Evolutionary conservation across 2,113 vertebrate genomes (phyloP).

Genomic region (Hydrolagus affinis): DNA sequence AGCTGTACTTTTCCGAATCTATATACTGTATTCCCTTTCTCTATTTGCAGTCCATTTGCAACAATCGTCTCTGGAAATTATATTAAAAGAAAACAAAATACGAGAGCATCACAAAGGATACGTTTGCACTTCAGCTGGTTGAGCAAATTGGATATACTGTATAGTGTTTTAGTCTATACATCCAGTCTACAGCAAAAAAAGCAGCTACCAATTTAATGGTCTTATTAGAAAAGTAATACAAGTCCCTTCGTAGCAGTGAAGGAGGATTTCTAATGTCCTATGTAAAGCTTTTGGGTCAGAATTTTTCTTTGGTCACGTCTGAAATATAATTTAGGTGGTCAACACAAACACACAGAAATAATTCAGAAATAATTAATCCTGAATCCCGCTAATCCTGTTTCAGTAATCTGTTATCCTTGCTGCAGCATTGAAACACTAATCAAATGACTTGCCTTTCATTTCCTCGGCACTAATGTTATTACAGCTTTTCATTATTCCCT

Average conservation of each 20-base stretch:
- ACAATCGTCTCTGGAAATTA: too few relatives aligned
- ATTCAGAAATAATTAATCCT: background rate
- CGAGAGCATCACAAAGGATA: too few relatives aligned
- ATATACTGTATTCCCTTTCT: too few relatives aligned
- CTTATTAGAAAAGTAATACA: background rate
- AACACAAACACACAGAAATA: background rate
- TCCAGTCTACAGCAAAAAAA: background rate
- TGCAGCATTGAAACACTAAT: background rate
- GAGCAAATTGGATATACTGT: too few relatives aligned
- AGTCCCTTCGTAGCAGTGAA: background rate
- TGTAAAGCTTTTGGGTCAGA: background rate
- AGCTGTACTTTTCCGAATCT: too few relatives aligned
- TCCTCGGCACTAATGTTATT: background rate
- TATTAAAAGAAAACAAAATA: too few relatives aligned
- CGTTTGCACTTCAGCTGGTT: too few relatives aligned
- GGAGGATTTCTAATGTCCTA: background rate
- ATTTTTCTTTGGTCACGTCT: background rate
- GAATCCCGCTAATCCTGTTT: background rate
- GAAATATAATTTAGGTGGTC: background rate
- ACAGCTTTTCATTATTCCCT: slow-evolving; percentile 7
- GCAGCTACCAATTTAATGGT: background rate
- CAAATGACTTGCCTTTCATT: slow-evolving; percentile 20
- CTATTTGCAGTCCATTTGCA: too few relatives aligned
- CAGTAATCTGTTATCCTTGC: slow-evolving; percentile 1
- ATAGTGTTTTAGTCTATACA: too few relatives aligned